Base-by-base conservation (phyloP, 2,113 vertebrate genomes). In the Periophthalmus modestus region DNA sequence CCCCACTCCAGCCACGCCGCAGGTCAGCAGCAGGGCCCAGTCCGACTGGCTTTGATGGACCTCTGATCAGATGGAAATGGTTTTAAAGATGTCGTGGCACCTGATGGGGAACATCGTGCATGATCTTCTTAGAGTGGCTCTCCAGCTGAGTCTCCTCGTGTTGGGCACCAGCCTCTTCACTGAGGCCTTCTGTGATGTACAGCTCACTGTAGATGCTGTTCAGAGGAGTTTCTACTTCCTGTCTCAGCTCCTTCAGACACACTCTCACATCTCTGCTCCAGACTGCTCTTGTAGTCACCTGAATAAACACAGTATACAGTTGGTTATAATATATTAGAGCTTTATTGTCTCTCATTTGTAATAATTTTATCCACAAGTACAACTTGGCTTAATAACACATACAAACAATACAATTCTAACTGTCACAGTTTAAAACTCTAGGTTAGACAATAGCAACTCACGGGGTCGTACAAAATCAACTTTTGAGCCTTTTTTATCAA, bases 131-230 rank as follows among this genome's bases (percentile, higher is more conserved):
- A 2, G n/a, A 57, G 9, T 11, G 9, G 6, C 1, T 23, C 55
- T 57, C 55, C 55, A 57, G 19, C n/a, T 57, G 55, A 6, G n/a
- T 57, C 55, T 57, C 55, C n/a, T 57, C 55, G 11, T 57, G 55
- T 23, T 57, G 55, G 2, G n/a, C 21, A 23, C n/a, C 11, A 9
- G 19, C 55, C 55, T 75, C 54, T 57, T 79, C 76, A 3, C 66
- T 2, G 21, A 0, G 76, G 0, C 76, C 73, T 66, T 79, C 73
- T 36, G 70, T 76, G 61, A 79, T 75, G 70, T 72, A 62, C 24
- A 78, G 69, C 47, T 78, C 75, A 72, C 54, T 72, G 43, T 67
- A 72, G 63, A 71, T 61, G 24, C 15, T 71, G 62, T 67, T 67
- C 5, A 72, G 52, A 36, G 48, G 28, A 15, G 61, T 71, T n/a